Conservation (phyloP, 2,888 invertebrate species). For the Lagria hirta region DNA sequence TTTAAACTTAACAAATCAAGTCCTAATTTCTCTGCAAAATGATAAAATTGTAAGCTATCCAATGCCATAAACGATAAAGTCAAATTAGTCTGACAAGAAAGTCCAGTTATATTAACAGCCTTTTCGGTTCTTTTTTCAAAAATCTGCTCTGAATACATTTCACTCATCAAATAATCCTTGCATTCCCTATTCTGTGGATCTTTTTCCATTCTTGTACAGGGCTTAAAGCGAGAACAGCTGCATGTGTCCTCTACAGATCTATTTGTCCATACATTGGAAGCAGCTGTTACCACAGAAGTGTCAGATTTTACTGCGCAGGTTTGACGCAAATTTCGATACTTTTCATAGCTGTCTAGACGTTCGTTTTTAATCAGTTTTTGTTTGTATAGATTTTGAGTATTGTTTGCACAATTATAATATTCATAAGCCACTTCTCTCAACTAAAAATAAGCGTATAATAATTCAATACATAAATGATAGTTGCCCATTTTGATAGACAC, state of each 20-base stretch:
- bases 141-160: constrained; percentile 52
- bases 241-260: constrained; percentile 7
- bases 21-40: constrained; percentile 75
- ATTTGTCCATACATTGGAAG: constrained; percentile 16
- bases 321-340: constrained; percentile 33
- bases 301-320: constrained; percentile 20
- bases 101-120: constrained; percentile 47
- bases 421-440: constrained; percentile 71
- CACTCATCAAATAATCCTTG: constrained; percentile 47
- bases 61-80: constrained; percentile 68
- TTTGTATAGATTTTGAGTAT: constrained; percentile 32
- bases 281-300: constrained; percentile 3
- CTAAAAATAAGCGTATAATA: constrained; percentile 53
- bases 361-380: constrained; percentile 18
- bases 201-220: constrained; percentile 21
- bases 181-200: constrained; percentile 39
- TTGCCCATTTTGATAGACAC: too few relatives aligned
- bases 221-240: constrained; percentile 3
- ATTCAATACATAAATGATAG: too few relatives aligned
- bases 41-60: constrained; percentile 70
- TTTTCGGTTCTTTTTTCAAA: constrained; percentile 32
- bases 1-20: constrained; percentile 63
- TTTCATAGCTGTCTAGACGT: constrained; percentile 35
- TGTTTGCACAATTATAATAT: constrained; percentile 69
- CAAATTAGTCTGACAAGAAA: constrained; percentile 61